Evolutionary conservation across 2,888 invertebrate species (phyloP).

Genomic region (Campoplex nolae): DNA sequence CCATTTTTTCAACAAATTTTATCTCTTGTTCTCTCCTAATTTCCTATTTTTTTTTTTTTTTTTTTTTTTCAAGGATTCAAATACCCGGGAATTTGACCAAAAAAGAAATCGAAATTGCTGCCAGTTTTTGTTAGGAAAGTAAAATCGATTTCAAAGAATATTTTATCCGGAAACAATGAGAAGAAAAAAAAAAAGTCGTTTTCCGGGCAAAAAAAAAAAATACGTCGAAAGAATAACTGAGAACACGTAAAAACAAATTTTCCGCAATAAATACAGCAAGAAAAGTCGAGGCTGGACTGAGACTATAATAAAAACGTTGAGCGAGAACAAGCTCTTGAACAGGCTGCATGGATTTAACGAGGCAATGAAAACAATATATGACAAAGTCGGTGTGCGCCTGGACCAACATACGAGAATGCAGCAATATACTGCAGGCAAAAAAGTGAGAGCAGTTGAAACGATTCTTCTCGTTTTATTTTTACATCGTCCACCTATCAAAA

Average conservation of each 20-base stretch:
- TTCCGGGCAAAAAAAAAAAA: background rate
- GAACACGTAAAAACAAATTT: constrained; percentile 3
- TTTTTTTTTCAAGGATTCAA: too few species aligned
- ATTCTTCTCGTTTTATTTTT: background rate
- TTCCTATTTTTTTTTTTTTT: too few species aligned
- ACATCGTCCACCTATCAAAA: constrained; percentile 5
- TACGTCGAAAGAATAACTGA: background rate
- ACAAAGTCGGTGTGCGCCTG: constrained; percentile 24
- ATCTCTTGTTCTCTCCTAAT: too few species aligned
- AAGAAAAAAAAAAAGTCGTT: background rate
- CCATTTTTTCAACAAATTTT: too few species aligned
- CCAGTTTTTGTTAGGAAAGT: too few species aligned
- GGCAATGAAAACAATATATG: constrained; percentile 76
- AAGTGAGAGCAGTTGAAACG: constrained; percentile 18
- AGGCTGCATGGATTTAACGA: constrained; percentile 58
- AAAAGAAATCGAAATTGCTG: background rate
- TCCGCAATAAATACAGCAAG: constrained; percentile 5
- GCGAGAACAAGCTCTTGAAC: constrained; percentile 34
- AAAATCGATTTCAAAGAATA: background rate
- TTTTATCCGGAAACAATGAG: background rate
- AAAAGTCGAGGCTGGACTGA: background rate
- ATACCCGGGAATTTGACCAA: background rate
- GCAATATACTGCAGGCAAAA: constrained; percentile 6
- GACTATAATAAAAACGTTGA: background rate
- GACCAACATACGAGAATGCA: constrained; percentile 26